These are phyloP conservation scores for Lithobates sylvaticus DNA, from an alignment of 2,797 vertebrate genomes.

Conservation along the genomic window DNA sequence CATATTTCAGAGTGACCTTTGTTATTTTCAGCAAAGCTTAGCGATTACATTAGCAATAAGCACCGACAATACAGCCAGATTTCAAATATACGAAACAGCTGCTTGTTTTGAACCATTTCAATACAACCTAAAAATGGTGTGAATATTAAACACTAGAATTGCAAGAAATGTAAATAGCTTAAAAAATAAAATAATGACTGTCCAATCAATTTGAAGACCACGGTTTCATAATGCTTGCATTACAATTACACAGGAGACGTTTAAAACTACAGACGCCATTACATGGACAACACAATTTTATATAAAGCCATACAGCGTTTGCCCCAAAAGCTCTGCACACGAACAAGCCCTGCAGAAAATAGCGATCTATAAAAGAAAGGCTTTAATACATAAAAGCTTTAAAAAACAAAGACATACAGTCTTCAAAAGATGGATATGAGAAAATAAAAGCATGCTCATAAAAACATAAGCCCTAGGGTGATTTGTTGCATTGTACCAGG, in stretches of 20 bases:
- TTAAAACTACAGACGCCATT: background rate
- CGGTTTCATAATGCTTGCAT: background rate
- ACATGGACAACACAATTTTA: background rate
- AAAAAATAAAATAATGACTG: too few relatives aligned
- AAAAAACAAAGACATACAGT: background rate
- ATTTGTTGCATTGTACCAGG: constrained; percentile 1
- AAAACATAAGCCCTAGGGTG: constrained; percentile 7
- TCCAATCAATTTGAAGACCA: too few relatives aligned
- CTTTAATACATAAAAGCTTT: background rate
- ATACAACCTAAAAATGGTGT: background rate
- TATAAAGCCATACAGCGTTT: background rate
- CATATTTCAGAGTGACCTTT: constrained; percentile 43
- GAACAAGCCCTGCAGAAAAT: background rate
- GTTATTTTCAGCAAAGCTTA: constrained; percentile 41
- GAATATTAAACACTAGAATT: too few relatives aligned
- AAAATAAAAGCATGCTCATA: background rate
- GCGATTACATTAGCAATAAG: constrained; percentile 49
- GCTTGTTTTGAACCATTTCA: background rate
- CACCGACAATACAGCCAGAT: constrained; percentile 15
- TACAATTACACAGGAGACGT: background rate
- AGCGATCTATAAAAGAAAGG: background rate
- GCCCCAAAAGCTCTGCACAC: background rate
- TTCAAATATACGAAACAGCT: constrained; percentile 2
- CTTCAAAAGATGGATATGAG: background rate
- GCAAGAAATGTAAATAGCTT: too few relatives aligned